Evolutionary conservation across 2,888 invertebrate species (phyloP), one percentile per base, ranked within the genome.

Genomic region (Drosophila neotestacea): DNA sequence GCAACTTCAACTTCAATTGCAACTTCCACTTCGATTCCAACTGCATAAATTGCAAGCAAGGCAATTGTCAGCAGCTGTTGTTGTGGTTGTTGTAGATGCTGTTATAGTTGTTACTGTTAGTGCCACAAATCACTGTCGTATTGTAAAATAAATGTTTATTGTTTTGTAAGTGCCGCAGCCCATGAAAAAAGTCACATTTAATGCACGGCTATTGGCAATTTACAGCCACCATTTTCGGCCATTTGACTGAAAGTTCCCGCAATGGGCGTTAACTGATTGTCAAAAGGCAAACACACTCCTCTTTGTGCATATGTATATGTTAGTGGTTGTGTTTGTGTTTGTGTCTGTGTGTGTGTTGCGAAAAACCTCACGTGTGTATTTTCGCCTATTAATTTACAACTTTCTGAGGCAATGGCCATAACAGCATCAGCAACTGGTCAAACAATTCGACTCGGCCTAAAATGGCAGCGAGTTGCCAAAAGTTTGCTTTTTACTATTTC

Each of bases 351-450:
- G 41, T 32, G 13, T 42, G 48, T 54, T 52, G 70, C 56, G 34
- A 61, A 77, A 16, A 85, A 70, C 73, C 70, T 79, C 70, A 77
- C 76, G 75, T 73, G 55, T 54, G 38, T 27, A 79, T 88, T 87
- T 84, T 82, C 88, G 86, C 83, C 83, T 85, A 85, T 83, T 85
- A 84, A 84, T 84, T 84, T 84, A 84, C 84, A 84, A 88, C 87
- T 85, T 85, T 87, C 77, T 81, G 63, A 68, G 65, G 70, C 79
- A 65, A 81, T 79, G 66, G 66, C 83, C 81, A 72, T 65, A 69
- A 69, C 22, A 38, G n/a, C 38, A 44, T 28, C 46, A 10, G 34
- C 30, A 73, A 64, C 70, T 70, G 69, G 55, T 16, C 59, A 81
- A 65, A 74, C 77, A 79, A 79, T 85, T 77, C 60, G 73, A 60